Conservation (phyloP, 2,888 invertebrate species). For the Raillietiella orientalis region DNA sequence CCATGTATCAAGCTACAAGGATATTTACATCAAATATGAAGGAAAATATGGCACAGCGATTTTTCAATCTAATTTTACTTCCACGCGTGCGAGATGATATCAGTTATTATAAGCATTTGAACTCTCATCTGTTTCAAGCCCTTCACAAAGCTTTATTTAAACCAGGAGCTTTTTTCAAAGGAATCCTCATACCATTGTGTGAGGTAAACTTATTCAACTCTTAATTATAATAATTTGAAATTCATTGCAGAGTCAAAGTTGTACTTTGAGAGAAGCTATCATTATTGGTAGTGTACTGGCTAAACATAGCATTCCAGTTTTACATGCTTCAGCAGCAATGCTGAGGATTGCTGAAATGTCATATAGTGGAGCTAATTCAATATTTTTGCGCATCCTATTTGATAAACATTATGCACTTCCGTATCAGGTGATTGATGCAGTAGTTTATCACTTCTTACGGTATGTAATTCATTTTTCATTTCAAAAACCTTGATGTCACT, state of each 20-base stretch:
- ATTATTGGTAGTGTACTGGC: slow-evolving; percentile 73
- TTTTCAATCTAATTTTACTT: slow-evolving; percentile 65
- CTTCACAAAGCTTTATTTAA: slow-evolving; percentile 74
- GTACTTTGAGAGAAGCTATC: slow-evolving; percentile 76
- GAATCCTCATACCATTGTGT: slow-evolving; percentile 25
- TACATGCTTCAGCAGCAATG: slow-evolving; percentile 82
- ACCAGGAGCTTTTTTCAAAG: slow-evolving; percentile 95
- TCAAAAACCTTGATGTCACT: neutral
- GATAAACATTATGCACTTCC: slow-evolving; percentile 96
- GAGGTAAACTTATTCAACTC: slow-evolving; percentile 25
- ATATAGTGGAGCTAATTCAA: slow-evolving; percentile 78
- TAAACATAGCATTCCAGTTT: slow-evolving; percentile 64
- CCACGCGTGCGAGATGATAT: slow-evolving; percentile 77
- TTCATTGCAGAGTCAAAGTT: slow-evolving; percentile 39
- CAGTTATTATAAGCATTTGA: slow-evolving; percentile 69
- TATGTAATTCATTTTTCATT: slow-evolving; percentile 13
- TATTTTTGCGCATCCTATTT: slow-evolving; percentile 67
- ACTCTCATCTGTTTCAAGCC: slow-evolving; percentile 86
- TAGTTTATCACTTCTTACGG: slow-evolving; percentile 77
- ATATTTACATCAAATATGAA: slow-evolving; percentile 91
- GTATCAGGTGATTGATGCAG: slow-evolving; percentile 70
- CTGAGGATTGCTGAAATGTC: slow-evolving; percentile 91
- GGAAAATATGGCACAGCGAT: slow-evolving; percentile 82
- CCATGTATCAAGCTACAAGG: slow-evolving; percentile 81
- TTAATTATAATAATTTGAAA: slow-evolving; percentile 13